A percentile compares a stretch with the other conserved stretches of the same genome.
Conservation (phyloP, 2,113 vertebrate genomes). For the Pseudonaja textilis region DNA sequence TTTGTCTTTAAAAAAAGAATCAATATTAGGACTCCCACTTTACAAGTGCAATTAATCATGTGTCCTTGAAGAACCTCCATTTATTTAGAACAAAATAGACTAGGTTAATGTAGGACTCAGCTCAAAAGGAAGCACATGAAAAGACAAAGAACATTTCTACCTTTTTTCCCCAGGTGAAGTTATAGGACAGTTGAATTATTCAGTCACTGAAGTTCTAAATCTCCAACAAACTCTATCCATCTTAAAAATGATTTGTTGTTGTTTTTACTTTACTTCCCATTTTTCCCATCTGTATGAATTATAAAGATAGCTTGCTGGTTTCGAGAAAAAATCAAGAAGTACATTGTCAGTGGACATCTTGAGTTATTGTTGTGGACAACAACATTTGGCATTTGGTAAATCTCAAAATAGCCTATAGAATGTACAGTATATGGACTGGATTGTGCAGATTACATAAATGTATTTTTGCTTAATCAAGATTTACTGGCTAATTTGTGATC, state of each 20-base stretch:
- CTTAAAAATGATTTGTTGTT: conserved; percentile 5
- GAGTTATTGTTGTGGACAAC: background rate
- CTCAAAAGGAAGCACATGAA: conserved; percentile 4
- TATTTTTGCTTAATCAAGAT: background rate
- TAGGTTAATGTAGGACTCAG: conserved; percentile 9
- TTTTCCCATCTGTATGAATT: background rate
- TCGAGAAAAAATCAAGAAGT: fast-evolving
- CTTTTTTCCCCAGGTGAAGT: conserved; percentile 5
- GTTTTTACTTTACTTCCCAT: background rate
- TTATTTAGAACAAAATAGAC: conserved; percentile 20
- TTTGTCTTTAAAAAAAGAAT: background rate
- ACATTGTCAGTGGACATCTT: background rate
- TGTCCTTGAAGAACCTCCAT: conserved; percentile 6
- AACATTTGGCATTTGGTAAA: background rate
- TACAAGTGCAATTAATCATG: conserved; percentile 18
- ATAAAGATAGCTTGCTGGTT: background rate
- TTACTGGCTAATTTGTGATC: background rate
- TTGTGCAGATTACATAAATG: background rate
- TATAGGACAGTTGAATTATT: conserved; percentile 30
- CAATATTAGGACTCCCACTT: background rate
- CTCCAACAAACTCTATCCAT: conserved; percentile 7
- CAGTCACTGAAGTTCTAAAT: conserved; percentile 12
- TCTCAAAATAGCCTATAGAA: background rate
- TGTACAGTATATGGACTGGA: no score
- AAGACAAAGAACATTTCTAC: background rate